Evolutionary conservation across 2,113 vertebrate species (phyloP), one percentile per base, ranked within the genome.

Genomic region (Sceloporus undulatus): DNA sequence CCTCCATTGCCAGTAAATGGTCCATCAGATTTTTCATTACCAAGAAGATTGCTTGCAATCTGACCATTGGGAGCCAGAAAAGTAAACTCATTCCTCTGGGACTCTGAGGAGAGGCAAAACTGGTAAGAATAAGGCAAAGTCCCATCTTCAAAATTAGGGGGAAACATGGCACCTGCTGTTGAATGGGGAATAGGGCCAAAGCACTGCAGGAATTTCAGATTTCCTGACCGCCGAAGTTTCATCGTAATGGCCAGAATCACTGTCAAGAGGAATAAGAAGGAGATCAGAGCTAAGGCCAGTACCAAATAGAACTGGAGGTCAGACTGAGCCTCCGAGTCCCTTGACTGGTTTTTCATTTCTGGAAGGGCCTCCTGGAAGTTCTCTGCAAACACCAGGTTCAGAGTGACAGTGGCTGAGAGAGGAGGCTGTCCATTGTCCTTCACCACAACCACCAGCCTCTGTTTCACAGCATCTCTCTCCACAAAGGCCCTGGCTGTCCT

Each of bases 351-450:
- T 16, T 74, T 84, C 70, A 94, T 79, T 25, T 94, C 90, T 0
- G 93, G 88, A 76, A 95, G 74, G 13, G 94, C 87, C 0, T 95
- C 92, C 0, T 94, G 93, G 7, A 95, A 93, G 75, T 96, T 96
- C 87, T 98, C 96, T 77, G 98, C 96, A 54, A 98, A 95, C 0
- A 97, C 95, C 66, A 98, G 96, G 0, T 97, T 96, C 54, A 98
- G 75, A 0, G 96, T 97, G 77, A 97, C 92, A 0, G 94, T 95
- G 70, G 95, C 88, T 0, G 95, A 96, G 18, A 96, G 95, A 87
- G 96, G 84, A 0, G 93, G 94, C 14, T 94, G 86, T 2, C 95
- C 96, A 0, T 96, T 96, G 81, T 97, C 97, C 92, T 96, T 96
- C 19, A 97, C 94, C 1, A 78, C 71, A 2, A 85, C 3, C 1